Evolutionary conservation across 92 coral and sea anemone genomes (phyloP), one percentile per base, ranked within the genome.

Genomic region (Actinostola sp.): DNA sequence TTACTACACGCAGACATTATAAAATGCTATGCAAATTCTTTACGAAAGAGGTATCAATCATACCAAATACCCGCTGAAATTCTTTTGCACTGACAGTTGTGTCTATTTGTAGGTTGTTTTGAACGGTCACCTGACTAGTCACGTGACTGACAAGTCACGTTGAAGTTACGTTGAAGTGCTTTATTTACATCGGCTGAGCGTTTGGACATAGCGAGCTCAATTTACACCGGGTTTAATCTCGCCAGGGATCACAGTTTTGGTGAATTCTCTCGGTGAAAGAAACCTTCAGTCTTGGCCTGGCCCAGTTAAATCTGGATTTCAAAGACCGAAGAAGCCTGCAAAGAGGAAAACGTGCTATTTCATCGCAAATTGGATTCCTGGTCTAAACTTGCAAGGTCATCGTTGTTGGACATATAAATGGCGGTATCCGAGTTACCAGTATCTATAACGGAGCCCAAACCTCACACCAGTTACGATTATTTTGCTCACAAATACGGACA

Each of bases 401-500:
- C 60, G 15, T 20, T 21, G 27, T 14, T 25, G 33, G 21, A 44
- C 55, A 41, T 67, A 2, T 62, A 13, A 50, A 75, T 75, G 81
- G 81, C 81, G 32, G 81, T 75, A 7, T 66, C 68, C 15, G 81
- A 75, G 8, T 1, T 66, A 16, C 81, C 81, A 20, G 54, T 75
- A n/a, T 75, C 81, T 1, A 75, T 75, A 45, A 75, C 81, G 20
- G 81, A 75, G 64, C 81, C 81, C 7, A 50, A 64, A 19, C 61
- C 72, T 49, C 72, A 75, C 31, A 61, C 81, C 31, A 75, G 81
- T 29, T 75, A 75, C 61, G 81, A 75, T 53, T 75, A 75, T 29
- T 75, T 75, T 53, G 81, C 73, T 64, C 72, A 75, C 28, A 75
- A 75, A 64, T 75, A 75, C 24, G 81, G 63, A 38, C 81, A 75